These are phyloP conservation scores for Rhinopomastus cyanomelas DNA, from an alignment of 2,113 vertebrate genomes.

Conservation along the genomic window DNA sequence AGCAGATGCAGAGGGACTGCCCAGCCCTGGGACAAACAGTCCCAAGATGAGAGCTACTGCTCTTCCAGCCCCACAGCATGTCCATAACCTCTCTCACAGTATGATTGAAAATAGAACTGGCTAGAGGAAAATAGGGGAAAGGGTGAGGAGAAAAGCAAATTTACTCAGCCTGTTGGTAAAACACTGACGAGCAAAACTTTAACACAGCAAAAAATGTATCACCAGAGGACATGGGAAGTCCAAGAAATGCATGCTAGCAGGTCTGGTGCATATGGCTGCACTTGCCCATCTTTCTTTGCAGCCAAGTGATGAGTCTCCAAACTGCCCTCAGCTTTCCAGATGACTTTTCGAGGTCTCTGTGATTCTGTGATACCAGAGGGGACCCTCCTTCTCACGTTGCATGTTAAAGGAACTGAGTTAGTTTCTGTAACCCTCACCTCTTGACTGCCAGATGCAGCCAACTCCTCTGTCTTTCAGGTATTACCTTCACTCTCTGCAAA, in stretches of 20 bases:
- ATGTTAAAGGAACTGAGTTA: not conserved
- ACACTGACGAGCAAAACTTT: not conserved
- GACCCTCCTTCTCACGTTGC: not conserved
- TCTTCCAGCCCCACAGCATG: not conserved
- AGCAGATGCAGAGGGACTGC: not conserved
- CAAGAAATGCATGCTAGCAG: not conserved
- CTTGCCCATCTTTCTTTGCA: not conserved
- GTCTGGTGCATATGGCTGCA: rapidly evolving
- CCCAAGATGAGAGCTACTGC: not conserved
- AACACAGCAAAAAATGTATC: not conserved
- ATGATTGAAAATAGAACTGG: not conserved
- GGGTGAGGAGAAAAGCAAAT: not conserved
- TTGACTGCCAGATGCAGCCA: not conserved
- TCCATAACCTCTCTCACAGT: not conserved
- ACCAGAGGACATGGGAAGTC: not conserved
- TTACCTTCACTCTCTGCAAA: not conserved
- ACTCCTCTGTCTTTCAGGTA: not conserved
- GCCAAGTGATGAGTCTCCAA: not conserved
- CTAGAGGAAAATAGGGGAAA: not conserved
- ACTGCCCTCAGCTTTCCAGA: not conserved
- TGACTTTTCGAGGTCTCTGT: too few species aligned
- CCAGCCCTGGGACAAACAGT: not conserved
- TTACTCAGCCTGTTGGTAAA: not conserved
- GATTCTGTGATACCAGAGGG: too few species aligned
- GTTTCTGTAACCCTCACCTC: not conserved